These are phyloP conservation scores for Oreochromis grahami DNA, from an alignment of 2,797 vertebrate species.

Conservation along the genomic window DNA sequence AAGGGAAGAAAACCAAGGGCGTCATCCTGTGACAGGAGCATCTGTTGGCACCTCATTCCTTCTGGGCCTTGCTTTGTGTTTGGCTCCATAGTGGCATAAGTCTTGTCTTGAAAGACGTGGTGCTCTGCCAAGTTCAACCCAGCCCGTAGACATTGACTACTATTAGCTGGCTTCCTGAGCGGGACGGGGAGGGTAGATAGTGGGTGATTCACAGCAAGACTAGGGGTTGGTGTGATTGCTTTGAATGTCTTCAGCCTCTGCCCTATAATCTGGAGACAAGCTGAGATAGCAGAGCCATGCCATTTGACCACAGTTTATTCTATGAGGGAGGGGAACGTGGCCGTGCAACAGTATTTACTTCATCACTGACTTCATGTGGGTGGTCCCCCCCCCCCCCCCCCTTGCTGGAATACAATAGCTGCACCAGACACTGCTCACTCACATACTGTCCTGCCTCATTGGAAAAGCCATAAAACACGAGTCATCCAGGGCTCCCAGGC, in stretches of 20 bases:
- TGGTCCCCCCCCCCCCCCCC: slow-evolving; percentile 61
- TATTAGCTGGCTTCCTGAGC: slow-evolving; percentile 46
- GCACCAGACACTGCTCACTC: slow-evolving; percentile 72
- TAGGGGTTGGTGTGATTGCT: background rate
- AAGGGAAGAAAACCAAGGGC: slow-evolving; percentile 49
- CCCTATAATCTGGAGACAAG: slow-evolving; percentile 57
- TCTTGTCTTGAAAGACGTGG: slow-evolving; percentile 46
- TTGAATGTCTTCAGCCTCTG: slow-evolving; percentile 15
- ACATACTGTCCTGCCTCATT: slow-evolving; percentile 75
- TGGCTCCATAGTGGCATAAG: slow-evolving; percentile 56
- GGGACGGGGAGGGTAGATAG: slow-evolving; percentile 13
- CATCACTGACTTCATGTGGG: slow-evolving; percentile 74
- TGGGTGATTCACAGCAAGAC: slow-evolving; percentile 12
- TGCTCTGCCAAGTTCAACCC: slow-evolving; percentile 56
- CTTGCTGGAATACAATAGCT: slow-evolving; percentile 72
- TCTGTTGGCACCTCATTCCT: slow-evolving; percentile 68
- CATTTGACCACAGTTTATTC: slow-evolving; percentile 63
- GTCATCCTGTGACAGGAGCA: slow-evolving; percentile 53
- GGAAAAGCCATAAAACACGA: slow-evolving; percentile 77
- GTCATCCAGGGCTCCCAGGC: slow-evolving; percentile 62
- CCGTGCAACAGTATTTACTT: slow-evolving; percentile 71
- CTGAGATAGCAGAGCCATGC: slow-evolving; percentile 61
- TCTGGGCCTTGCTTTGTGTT: slow-evolving; percentile 46
- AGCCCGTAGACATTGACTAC: slow-evolving; percentile 32
- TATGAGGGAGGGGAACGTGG: slow-evolving; percentile 56